A percentile compares a stretch with the other conserved stretches of the same genome.
Conservation (phyloP, 2,888 invertebrate genomes). For the Candidula unifasciata region DNA sequence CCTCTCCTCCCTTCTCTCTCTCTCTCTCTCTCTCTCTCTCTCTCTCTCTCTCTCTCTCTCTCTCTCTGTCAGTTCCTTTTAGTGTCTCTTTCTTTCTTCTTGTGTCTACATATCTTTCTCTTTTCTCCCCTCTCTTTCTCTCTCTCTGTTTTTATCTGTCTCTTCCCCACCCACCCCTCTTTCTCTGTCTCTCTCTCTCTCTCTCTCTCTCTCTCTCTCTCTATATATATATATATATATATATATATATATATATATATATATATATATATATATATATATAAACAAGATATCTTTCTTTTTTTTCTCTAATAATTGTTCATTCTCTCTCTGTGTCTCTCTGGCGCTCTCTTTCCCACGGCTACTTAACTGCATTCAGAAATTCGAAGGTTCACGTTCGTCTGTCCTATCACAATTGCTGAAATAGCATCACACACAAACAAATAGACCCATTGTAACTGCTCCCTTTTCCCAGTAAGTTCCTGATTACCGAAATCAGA, state of each 20-base stretch:
- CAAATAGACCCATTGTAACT: too few relatives aligned
- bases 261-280: too few relatives aligned
- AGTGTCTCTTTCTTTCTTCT: neutral
- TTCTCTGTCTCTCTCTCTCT: neutral
- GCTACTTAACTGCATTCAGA: too few relatives aligned
- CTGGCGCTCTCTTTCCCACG: too few relatives aligned
- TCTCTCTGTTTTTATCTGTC: neutral
- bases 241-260: neutral
- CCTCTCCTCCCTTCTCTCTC: slow-evolving; percentile 28
- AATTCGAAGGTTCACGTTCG: too few relatives aligned
- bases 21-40: slow-evolving; percentile 15
- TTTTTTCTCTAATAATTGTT: too few relatives aligned
- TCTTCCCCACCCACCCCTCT: neutral
- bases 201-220: slow-evolving; percentile 11
- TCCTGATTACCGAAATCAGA: too few relatives aligned
- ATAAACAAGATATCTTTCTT: too few relatives aligned
- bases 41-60: neutral
- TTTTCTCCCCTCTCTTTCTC: neutral
- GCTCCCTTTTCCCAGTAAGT: too few relatives aligned
- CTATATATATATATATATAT: neutral
- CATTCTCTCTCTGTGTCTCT: too few relatives aligned
- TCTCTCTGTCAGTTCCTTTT: neutral
- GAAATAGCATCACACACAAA: too few relatives aligned
- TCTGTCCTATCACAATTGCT: too few relatives aligned
- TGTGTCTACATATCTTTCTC: neutral